Evolutionary conservation across 2,113 vertebrate genomes (phyloP).

Genomic region (Gila orcuttii): DNA sequence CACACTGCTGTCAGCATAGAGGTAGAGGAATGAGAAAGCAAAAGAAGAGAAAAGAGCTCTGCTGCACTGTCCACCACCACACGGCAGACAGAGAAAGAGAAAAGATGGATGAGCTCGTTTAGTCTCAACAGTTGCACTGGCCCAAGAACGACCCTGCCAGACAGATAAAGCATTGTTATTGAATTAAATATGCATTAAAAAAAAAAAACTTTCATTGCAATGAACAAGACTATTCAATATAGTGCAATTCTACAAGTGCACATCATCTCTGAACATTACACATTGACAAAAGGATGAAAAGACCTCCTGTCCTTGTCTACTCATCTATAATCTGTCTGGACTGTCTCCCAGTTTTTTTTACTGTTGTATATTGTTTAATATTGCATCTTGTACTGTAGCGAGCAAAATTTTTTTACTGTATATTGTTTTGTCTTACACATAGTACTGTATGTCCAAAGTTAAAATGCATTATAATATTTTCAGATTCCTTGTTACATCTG

Average conservation of each 20-base stretch:
- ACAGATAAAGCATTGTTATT: neutral
- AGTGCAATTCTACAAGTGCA: neutral
- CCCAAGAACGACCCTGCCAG: neutral
- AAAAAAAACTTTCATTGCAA: neutral
- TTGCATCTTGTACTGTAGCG: neutral
- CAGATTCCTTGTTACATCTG: too few relatives aligned
- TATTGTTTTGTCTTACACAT: too few relatives aligned
- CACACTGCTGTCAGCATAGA: slow-evolving; percentile 4
- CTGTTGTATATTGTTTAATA: neutral
- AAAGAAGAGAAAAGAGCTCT: neutral
- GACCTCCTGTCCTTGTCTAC: neutral
- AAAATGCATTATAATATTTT: too few relatives aligned
- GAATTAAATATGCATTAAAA: neutral
- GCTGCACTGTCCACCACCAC: neutral
- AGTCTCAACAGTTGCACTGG: neutral
- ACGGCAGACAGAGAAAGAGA: neutral
- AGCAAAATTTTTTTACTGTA: too few relatives aligned
- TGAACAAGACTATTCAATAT: neutral
- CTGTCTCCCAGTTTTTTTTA: neutral
- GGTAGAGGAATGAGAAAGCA: neutral
- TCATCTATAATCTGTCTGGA: neutral
- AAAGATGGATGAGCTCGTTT: neutral
- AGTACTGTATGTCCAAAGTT: too few relatives aligned
- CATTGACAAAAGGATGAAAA: neutral
- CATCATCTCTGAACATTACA: neutral